A percentile compares a stretch with the other conserved stretches of the same genome.
These are phyloP conservation scores for Lepidiolamprologus cunningtoni DNA, from an alignment of 2,113 vertebrate species.

Conservation along the genomic window DNA sequence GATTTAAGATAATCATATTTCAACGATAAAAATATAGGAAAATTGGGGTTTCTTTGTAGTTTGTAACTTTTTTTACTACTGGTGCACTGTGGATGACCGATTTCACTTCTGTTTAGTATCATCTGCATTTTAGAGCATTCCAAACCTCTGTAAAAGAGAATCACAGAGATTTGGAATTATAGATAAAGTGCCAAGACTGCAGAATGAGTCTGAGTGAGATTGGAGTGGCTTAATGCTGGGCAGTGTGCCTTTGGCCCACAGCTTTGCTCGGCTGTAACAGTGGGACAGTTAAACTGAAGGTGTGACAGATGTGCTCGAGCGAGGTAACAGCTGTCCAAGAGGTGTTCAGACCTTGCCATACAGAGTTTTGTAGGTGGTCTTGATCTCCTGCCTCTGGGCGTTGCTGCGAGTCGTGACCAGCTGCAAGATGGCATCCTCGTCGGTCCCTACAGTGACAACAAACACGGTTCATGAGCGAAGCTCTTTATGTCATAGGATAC, in stretches of 20 bases:
- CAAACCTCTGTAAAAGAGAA: not conserved
- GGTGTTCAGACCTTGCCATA: slow-evolving; percentile 80
- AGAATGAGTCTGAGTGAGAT: not conserved
- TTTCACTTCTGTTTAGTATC: not conserved
- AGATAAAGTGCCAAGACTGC: not conserved
- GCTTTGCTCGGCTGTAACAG: not conserved
- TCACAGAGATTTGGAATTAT: not conserved
- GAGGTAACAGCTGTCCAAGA: not conserved
- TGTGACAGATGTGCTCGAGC: not conserved
- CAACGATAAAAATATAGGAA: not conserved
- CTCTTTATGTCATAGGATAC: not conserved
- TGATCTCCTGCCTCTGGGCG: slow-evolving; percentile 85
- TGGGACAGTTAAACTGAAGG: not conserved
- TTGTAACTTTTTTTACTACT: not conserved
- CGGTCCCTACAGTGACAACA: slow-evolving; percentile 76
- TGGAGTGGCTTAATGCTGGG: not conserved
- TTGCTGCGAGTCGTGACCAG: slow-evolving; percentile 83
- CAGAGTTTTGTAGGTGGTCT: slow-evolving; percentile 81
- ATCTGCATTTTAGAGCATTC: not conserved
- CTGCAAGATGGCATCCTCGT: slow-evolving; percentile 84
- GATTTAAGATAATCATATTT: not conserved
- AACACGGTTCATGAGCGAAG: not conserved
- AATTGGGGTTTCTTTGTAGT: not conserved
- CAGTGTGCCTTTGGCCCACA: not conserved
- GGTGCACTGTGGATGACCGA: not conserved